A percentile compares a stretch with the other conserved stretches of the same genome.
These are phyloP conservation scores for Hirtodrosophila confusa DNA, from an alignment of 2,888 invertebrate genomes.

Conservation along the genomic window DNA sequence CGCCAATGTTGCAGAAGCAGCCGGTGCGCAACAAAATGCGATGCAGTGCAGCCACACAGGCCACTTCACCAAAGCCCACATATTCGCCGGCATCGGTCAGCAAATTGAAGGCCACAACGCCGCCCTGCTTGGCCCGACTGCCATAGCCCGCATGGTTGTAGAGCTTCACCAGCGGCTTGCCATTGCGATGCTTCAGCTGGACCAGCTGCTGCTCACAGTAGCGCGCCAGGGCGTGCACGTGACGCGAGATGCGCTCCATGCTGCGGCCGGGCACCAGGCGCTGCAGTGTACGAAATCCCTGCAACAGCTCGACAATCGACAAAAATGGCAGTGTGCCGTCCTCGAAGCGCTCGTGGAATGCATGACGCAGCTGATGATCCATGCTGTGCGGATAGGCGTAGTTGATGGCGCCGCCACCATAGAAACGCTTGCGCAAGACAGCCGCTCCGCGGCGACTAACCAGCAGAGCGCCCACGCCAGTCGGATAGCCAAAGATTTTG, in stretches of 20 bases:
- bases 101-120: constrained; percentile 95
- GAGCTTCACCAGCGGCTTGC: constrained; percentile 87
- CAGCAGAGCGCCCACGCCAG: constrained; percentile 95
- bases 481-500: constrained; percentile 97
- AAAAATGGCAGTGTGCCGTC: constrained; percentile 96
- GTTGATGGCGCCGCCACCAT: constrained; percentile 97
- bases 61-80: constrained; percentile 96
- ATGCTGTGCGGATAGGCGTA: constrained; percentile 90
- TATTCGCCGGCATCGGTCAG: constrained; percentile 90
- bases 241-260: constrained; percentile 88
- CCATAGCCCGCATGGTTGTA: constrained; percentile 91
- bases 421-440: constrained; percentile 87
- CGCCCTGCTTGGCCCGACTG: constrained; percentile 89
- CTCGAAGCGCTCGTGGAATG: constrained; percentile 93
- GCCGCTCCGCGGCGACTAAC: constrained; percentile 86
- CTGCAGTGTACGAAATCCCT: constrained; percentile 92
- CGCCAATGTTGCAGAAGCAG: constrained; percentile 98
- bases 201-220: constrained; percentile 88
- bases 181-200: constrained; percentile 89
- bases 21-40: constrained; percentile 95
- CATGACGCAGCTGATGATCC: constrained; percentile 89
- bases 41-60: constrained; percentile 94
- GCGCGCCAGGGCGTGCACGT: constrained; percentile 91
- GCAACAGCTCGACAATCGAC: constrained; percentile 91
- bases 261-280: constrained; percentile 86